phyloP scores from a whole-genome alignment of 2,797 vertebrate species.

The Parauchenoglanis ngamensis region DNA sequence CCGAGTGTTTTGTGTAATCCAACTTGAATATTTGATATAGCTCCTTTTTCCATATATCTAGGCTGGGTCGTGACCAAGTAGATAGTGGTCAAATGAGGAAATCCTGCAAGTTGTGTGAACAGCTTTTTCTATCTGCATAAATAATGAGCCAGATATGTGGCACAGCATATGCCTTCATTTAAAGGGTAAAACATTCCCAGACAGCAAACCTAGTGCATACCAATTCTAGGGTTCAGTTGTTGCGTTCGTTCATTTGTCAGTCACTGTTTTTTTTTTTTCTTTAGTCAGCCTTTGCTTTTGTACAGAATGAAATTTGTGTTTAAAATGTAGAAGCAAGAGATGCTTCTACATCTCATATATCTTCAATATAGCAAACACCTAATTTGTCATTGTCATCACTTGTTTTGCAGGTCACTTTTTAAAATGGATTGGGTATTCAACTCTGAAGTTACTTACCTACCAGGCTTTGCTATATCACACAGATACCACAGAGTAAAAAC shows the following conservation, averaged over 20 bases:
- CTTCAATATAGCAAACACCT: constrained; percentile 18
- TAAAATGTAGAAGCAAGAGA: background rate
- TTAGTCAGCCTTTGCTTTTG: background rate
- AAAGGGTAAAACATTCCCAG: background rate
- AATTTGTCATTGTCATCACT: constrained; percentile 11
- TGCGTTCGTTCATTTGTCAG: background rate
- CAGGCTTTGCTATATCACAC: background rate
- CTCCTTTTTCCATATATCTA: background rate
- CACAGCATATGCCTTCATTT: background rate
- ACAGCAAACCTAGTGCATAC: constrained; percentile 1
- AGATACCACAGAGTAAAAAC: background rate
- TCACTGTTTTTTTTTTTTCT: background rate
- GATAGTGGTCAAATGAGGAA: constrained; percentile 1
- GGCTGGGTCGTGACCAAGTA: background rate
- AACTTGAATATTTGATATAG: background rate
- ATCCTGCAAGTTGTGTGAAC: constrained; percentile 2
- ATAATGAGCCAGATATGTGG: constrained; percentile 1
- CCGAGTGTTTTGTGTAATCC: background rate
- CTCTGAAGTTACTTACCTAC: background rate
- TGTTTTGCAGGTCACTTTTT: constrained; percentile 13
- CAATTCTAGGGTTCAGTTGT: background rate
- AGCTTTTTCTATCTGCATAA: constrained; percentile 5
- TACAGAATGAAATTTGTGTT: background rate
- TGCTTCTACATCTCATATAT: constrained; percentile 6
- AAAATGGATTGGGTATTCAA: background rate